Conservation (phyloP, 1,140 invertebrate genomes). For the Orius insidiosus region DNA sequence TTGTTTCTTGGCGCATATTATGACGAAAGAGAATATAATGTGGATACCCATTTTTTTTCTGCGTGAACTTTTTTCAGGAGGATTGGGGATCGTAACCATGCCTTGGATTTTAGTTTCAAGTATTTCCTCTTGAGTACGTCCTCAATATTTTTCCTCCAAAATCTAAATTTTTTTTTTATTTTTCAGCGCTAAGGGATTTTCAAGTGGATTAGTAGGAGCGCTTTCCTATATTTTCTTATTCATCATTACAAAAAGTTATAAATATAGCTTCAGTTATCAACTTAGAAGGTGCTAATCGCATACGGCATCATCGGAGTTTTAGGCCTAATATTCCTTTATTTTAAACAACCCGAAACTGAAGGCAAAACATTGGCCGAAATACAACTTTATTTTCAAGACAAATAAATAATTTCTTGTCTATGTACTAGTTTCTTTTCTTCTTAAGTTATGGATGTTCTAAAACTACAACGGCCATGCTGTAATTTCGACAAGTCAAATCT, state of each 20-base stretch:
- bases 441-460: too few relatives aligned
- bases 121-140: slow-evolving; percentile 6
- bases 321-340: slow-evolving; percentile 19
- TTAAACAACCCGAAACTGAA: slow-evolving; percentile 21
- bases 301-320: slow-evolving; percentile 16
- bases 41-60: slow-evolving; percentile 14
- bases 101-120: slow-evolving; percentile 3
- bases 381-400: too few relatives aligned
- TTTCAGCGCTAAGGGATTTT: slow-evolving; percentile 19
- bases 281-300: slow-evolving; percentile 17
- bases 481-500: too few relatives aligned
- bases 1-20: slow-evolving; percentile 6
- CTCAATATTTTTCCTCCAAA: background rate
- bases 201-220: slow-evolving; percentile 19
- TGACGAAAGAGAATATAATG: background rate
- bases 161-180: background rate
- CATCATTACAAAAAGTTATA: slow-evolving; percentile 18
- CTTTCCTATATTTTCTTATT: slow-evolving; percentile 18
- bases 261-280: slow-evolving; percentile 14
- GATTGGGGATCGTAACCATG: slow-evolving; percentile 9
- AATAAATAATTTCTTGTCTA: too few relatives aligned
- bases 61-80: slow-evolving; percentile 9
- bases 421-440: too few relatives aligned
- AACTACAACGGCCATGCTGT: too few relatives aligned
- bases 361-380: slow-evolving; percentile 15